Evolutionary conservation across 2,797 vertebrate genomes (phyloP).

Genomic region (Erithacus rubecula): DNA sequence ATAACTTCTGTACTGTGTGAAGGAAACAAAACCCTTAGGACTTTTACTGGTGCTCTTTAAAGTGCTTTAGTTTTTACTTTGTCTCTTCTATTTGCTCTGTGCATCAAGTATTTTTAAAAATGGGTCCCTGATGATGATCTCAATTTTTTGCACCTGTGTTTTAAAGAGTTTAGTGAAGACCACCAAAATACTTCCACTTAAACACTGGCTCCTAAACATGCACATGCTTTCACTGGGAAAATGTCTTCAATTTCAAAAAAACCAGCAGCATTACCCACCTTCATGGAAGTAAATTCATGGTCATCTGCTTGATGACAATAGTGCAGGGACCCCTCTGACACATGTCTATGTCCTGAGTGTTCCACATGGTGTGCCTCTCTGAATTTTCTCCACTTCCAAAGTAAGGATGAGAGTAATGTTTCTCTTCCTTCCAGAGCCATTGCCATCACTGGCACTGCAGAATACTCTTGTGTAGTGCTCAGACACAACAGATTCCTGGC

Average conservation of each 20-base stretch:
- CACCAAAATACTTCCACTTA: background rate
- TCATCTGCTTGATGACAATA: background rate
- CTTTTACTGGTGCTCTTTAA: background rate
- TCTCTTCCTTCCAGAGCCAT: background rate
- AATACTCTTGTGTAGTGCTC: background rate
- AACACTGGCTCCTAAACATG: background rate
- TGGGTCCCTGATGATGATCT: background rate
- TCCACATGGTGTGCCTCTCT: background rate
- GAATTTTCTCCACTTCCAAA: background rate
- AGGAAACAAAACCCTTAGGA: background rate
- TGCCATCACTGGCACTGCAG: background rate
- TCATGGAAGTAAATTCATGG: background rate
- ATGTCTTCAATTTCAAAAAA: background rate
- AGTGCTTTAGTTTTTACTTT: background rate
- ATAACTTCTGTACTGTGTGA: background rate
- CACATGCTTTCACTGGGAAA: background rate
- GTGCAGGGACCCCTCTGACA: background rate
- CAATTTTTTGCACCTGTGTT: background rate
- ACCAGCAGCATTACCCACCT: background rate
- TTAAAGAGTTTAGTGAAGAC: background rate
- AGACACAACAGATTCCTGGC: background rate
- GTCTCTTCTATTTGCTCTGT: background rate
- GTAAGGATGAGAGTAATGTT: background rate
- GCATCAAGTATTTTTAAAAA: background rate
- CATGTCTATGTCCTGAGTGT: background rate